Evolutionary conservation across 2,888 invertebrate genomes (phyloP).

Genomic region (Macaria liturata): DNA sequence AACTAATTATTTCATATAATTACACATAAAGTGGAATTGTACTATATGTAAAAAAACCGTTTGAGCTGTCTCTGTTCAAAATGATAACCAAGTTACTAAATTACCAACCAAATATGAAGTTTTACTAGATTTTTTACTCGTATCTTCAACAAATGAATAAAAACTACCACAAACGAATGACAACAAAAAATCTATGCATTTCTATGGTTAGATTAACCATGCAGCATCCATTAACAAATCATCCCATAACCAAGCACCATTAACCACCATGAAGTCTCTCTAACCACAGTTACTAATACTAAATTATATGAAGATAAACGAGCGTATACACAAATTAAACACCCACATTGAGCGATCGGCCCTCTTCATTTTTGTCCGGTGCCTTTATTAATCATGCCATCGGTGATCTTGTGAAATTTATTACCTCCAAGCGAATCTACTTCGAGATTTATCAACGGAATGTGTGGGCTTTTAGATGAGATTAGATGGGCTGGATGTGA

Average conservation of each 20-base stretch:
- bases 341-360: conserved; percentile 79
- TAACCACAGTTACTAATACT: conserved; percentile 15
- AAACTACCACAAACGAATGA: no score
- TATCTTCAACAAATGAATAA: no score
- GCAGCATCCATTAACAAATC: neutral
- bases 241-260: conserved; percentile 56
- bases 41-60: no score
- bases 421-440: conserved; percentile 81
- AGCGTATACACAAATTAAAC: conserved; percentile 73
- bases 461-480: conserved; percentile 67
- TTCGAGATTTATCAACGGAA: conserved; percentile 75
- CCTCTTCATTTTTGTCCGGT: conserved; percentile 76
- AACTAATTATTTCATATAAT: no score
- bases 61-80: no score
- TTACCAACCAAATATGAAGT: no score
- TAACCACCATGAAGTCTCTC: conserved; percentile 45
- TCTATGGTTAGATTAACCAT: no score
- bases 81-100: no score
- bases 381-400: conserved; percentile 74
- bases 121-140: no score
- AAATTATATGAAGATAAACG: conserved; percentile 70
- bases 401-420: conserved; percentile 80
- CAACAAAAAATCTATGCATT: no score
- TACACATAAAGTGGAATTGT: no score
- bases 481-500: conserved; percentile 36